phyloP scores from a whole-genome alignment of 2,113 vertebrate species.

The Campylomormyrus numenius region DNA sequence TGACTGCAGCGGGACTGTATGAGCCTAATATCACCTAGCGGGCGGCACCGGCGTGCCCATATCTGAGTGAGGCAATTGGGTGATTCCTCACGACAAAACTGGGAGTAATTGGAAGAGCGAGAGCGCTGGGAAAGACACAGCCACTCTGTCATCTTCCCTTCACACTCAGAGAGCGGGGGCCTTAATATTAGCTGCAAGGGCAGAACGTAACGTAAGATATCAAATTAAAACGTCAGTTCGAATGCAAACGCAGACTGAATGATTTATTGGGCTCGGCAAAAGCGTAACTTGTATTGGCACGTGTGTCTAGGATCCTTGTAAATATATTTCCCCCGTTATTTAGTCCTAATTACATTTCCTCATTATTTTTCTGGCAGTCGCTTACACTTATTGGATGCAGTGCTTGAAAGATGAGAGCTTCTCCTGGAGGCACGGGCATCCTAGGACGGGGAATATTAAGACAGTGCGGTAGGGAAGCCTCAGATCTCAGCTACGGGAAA shows the following conservation, averaged over 20 bases:
- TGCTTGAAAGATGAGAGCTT: neutral
- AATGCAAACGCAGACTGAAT: neutral
- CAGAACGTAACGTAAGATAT: neutral
- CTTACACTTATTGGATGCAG: neutral
- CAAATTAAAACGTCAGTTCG: neutral
- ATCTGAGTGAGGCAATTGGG: neutral
- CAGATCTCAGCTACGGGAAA: neutral
- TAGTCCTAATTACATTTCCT: conserved; percentile 12
- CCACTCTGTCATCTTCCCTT: neutral
- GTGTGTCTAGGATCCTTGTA: conserved; percentile 1
- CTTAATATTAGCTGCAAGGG: neutral
- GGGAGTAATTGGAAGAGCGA: conserved; percentile 11
- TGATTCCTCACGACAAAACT: conserved; percentile 4
- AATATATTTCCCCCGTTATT: conserved; percentile 20
- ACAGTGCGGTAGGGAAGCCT: neutral
- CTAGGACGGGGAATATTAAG: neutral
- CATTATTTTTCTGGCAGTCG: neutral
- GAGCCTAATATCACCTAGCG: conserved; percentile 13
- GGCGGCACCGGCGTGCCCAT: neutral
- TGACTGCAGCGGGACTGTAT: conserved; percentile 4
- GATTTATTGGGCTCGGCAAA: neutral
- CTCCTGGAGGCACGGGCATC: neutral
- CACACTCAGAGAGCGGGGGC: neutral
- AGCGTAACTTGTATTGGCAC: neutral
- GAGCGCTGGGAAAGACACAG: neutral